Conservation (phyloP, 2,113 vertebrate genomes). For the Macrotus californicus region DNA sequence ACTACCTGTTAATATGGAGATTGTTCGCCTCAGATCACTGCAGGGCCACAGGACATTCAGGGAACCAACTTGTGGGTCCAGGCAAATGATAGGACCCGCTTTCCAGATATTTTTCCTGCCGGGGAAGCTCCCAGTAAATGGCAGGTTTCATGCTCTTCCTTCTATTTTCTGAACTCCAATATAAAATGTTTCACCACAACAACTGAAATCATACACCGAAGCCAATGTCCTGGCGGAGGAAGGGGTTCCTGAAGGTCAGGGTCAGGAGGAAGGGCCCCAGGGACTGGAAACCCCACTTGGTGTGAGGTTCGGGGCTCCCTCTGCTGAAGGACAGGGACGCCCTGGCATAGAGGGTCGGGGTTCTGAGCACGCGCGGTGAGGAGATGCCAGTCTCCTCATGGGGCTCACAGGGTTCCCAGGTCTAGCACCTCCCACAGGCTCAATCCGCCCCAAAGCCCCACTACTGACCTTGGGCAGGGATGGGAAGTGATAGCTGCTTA, state of each 20-base stretch:
- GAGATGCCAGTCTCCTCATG: background rate
- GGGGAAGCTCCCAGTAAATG: background rate
- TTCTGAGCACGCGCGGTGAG: background rate
- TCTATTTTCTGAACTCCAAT: background rate
- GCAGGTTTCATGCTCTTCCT: background rate
- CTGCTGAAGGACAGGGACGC: background rate
- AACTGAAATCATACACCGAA: background rate
- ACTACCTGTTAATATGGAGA: background rate
- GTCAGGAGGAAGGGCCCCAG: background rate
- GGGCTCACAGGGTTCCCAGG: too few species aligned
- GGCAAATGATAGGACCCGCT: background rate
- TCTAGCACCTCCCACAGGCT: background rate
- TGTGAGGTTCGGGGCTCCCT: background rate
- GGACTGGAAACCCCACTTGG: too few species aligned
- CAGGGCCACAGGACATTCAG: background rate
- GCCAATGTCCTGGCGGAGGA: background rate
- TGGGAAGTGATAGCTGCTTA: background rate
- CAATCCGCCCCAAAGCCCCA: background rate
- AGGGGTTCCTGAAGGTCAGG: background rate
- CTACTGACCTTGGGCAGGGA: fast-evolving
- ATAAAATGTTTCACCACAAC: background rate
- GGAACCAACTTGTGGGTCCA: background rate
- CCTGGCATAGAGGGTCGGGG: background rate
- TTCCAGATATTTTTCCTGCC: background rate
- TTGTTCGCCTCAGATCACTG: background rate